Percentiles rank a stretch among this genome's conserved stretches.
phyloP scores from a whole-genome alignment of 2,888 invertebrate genomes.

The Drymonia ruficornis region DNA sequence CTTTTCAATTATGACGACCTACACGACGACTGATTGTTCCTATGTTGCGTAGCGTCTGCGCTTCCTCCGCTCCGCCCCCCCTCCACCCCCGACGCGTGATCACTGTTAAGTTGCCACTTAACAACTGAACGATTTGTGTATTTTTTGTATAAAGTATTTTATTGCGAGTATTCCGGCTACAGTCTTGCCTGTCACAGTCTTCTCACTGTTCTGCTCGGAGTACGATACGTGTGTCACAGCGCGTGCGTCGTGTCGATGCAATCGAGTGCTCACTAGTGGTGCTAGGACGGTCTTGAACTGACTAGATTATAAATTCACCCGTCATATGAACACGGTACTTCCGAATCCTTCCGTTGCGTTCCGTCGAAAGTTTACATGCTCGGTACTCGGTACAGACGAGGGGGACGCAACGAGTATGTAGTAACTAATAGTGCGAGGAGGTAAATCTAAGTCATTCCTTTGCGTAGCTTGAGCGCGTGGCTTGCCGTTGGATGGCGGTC shows the following conservation, averaged over 20 bases:
- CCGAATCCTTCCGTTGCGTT: slow-evolving; percentile 54
- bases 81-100: slow-evolving; percentile 5
- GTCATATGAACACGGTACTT: slow-evolving; percentile 36
- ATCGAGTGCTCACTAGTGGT: slow-evolving; percentile 60
- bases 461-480: slow-evolving; percentile 52
- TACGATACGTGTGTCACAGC: not conserved
- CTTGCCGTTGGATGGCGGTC: slow-evolving; percentile 22
- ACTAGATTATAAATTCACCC: slow-evolving; percentile 9
- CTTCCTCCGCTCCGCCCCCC: slow-evolving; percentile 46
- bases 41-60: slow-evolving; percentile 54
- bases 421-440: slow-evolving; percentile 39
- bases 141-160: not conserved
- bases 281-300: slow-evolving; percentile 44
- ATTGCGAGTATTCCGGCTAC: slow-evolving; percentile 2
- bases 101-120: slow-evolving; percentile 5
- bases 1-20: slow-evolving; percentile 58
- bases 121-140: not conserved
- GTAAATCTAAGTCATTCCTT: slow-evolving; percentile 70
- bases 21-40: slow-evolving; percentile 68
- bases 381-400: slow-evolving; percentile 35
- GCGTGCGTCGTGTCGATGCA: no score
- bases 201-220: not conserved
- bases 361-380: slow-evolving; percentile 25
- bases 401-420: slow-evolving; percentile 24
- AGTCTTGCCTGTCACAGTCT: slow-evolving; percentile 4